Base-by-base conservation (phyloP, 2,888 invertebrate genomes). In the Polymixis flavicincta region DNA sequence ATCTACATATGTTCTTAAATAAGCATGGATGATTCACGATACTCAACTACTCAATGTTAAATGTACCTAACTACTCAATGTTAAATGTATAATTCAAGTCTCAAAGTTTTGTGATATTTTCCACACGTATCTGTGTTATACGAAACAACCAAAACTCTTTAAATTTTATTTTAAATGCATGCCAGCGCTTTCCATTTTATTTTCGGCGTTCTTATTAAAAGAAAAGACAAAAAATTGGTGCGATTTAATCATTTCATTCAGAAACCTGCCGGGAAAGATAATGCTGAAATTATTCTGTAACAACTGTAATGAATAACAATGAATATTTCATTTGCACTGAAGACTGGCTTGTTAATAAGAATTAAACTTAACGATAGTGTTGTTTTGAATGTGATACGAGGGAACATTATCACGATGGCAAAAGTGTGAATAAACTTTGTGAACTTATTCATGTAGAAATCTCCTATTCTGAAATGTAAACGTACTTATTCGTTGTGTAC, bases 201-300 rank as follows among this genome's bases (percentile, higher is more conserved):
- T 78, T 85, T 80, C 60, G 69, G 76, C 64, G 63, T 80, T 86
- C 78, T 86, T 88, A 85, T 83, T 76, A 84, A 85, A 89, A 88
- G 86, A 88, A 88, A 88, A 86, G 89, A 89, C 85, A 88, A 90
- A 92, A 93, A 94, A 94, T 92, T 93, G 92, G 91, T 89, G 88
- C 91, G 92, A 93, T 94, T 94, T 93, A 93, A 94, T 94, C 92
- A 94, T 94, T 94, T 92, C 90, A 92, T 93, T 94, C 93, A 92
- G 88, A 91, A 90, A 92, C 92, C 92, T 92, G 92, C 90, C 89
- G 89, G 86, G 90, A 89, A 89, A 94, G 90, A 93, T 94, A 94
- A 95, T 94, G 92, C 90, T 87, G 83, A 92, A 94, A 94, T 95
- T 94, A 94, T 94, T 92, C 93, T 88, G 92, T 89, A 92, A 92